These are phyloP conservation scores for Trissonchulus sp. DNA, from an alignment of 2,888 invertebrate species.

Conservation along the genomic window DNA sequence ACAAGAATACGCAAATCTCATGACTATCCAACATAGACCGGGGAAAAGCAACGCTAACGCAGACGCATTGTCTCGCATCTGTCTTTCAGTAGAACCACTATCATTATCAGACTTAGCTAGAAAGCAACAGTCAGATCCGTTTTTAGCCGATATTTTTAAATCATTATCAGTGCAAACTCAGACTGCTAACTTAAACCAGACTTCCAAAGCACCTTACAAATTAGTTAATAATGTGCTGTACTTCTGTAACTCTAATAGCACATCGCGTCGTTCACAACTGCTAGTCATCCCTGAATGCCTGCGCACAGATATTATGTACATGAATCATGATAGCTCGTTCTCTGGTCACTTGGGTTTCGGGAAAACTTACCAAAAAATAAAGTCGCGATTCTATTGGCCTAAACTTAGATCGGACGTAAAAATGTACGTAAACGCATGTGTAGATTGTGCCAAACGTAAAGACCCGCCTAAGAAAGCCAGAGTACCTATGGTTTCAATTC, in stretches of 20 bases:
- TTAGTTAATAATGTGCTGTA: not conserved
- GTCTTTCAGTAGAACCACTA: not conserved
- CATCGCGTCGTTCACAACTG: not conserved
- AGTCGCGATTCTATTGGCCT: not conserved
- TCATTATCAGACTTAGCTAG: too few relatives aligned
- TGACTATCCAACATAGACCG: slow-evolving; percentile 12
- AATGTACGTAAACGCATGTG: not conserved
- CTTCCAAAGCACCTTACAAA: not conserved
- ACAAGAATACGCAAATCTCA: not conserved
- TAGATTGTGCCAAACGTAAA: not conserved
- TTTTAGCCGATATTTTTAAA: not conserved
- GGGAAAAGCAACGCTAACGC: slow-evolving; percentile 5
- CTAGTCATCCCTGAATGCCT: not conserved
- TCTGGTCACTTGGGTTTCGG: not conserved
- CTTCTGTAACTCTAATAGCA: not conserved
- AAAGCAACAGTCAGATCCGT: not conserved
- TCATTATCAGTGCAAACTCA: too few relatives aligned
- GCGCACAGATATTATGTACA: not conserved
- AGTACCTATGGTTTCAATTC: not conserved
- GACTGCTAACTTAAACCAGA: not conserved
- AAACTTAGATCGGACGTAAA: not conserved
- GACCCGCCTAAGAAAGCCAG: not conserved
- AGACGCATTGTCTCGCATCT: not conserved
- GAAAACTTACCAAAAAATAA: not conserved
- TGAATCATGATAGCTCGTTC: not conserved